Base-by-base conservation (phyloP, 2,888 invertebrate genomes). In the Antitype chi region DNA sequence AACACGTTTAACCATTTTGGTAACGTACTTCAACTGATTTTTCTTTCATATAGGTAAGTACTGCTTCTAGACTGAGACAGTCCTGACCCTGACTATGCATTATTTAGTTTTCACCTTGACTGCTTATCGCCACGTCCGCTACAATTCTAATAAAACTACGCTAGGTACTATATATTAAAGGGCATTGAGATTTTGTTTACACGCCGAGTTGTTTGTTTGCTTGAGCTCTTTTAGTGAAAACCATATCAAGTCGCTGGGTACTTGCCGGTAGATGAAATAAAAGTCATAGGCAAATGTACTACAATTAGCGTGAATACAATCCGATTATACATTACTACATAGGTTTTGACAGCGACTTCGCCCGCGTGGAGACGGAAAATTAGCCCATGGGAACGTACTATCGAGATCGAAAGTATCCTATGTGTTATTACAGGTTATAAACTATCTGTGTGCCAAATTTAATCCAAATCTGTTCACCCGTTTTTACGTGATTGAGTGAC, bases 41-140 rank as follows among this genome's bases (percentile, higher is more conserved):
- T 32, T 13, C 11, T 25, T 13, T 25, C 6, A 25, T 17, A 13
- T n/a, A n/a, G n/a, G n/a, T n/a, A n/a, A n/a, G n/a, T 25, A 60
- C 5, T 60, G 9, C 28, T 60, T n/a, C 53, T 47, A 17, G 17
- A 23, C 15, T 23, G 20, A 32, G 32, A n/a, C 28, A 72, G 8
- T 71, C 13, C 74, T 74, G 83, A 84, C 83, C 83, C 81, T 84
- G 84, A 84, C 43, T 70, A 57, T 74, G 60, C 66, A 71, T 77
- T 80, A 82, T 87, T 76, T 82, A 82, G 63, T 88, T 84, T 79
- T 91, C 84, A 90, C 92, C 92, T 92, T 92, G 91, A 88, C 76
- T 86, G 87, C 88, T 92, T 92, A 92, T 92, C 92, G 53, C 77
- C 55, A 70, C 60, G 71, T 82, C 84, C 79, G 85, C 87, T 87